Evolutionary conservation across 1,140 invertebrate species (phyloP), one percentile per base, ranked within the genome.

Genomic region (Bombus turneri): DNA sequence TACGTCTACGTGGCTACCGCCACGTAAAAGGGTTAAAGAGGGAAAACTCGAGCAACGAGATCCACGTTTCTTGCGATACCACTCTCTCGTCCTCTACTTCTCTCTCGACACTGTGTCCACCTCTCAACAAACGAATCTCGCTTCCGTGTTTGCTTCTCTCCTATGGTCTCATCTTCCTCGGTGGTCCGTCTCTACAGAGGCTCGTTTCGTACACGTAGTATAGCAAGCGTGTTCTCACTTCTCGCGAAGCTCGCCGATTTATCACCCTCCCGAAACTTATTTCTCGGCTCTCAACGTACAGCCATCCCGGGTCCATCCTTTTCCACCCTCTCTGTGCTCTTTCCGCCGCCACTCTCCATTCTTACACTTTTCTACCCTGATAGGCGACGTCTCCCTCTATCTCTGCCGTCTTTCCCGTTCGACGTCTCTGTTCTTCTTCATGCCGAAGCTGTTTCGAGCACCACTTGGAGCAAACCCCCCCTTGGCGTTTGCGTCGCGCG

Each of bases 211-310:
- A 75, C 81, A 47, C 86, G 37, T 78, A 47, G n/a, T 64, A 31
- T 18, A 22, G 78, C 66, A 22, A 59, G 39, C 25, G 74, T 77
- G 72, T 85, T 89, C 85, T 86, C 83, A 43, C 85, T 87, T 84
- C 57, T 73, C 82, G 85, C 88, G 62, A 81, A 53, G 62, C 81
- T 73, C 80, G 64, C 86, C 87, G 83, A 90, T 92, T 92, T 90
- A 91, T 91, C 87, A 91, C 85, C 69, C 72, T 43, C 78, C 68
- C 15, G 12, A 85, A 88, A 87, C 85, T 92, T 91, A 87, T 90
- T 91, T 86, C 84, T 81, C 73, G 39, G 53, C 75, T 76, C 75
- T 86, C 81, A 59, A 83, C 86, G 71, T 82, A 28, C 73, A 59
- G 22, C 83, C 73, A 28, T 12, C n/a, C 10, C 34, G 18, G 53